Evolutionary conservation across 2,113 vertebrate genomes (phyloP).

Genomic region (Nerophis lumbriciformis): DNA sequence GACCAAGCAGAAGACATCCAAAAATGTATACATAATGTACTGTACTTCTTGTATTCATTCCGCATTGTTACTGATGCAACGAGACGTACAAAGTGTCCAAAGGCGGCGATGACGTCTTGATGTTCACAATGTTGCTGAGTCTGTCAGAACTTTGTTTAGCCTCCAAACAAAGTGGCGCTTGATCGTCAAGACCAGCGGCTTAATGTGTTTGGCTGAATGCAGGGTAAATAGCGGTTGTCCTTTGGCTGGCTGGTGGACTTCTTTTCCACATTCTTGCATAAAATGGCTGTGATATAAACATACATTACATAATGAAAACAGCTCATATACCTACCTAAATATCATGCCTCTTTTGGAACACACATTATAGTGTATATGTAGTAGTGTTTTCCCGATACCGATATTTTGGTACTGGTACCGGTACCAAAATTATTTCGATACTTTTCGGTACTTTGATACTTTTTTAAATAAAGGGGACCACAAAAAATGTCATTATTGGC

Average conservation of each 20-base stretch:
- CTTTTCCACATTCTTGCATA: background rate
- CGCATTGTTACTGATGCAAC: background rate
- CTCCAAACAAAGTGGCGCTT: conserved; percentile 47
- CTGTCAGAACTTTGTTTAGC: conserved; percentile 42
- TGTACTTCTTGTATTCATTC: too few species aligned
- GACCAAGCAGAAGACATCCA: background rate
- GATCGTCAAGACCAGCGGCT: conserved; percentile 14
- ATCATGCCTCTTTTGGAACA: too few species aligned
- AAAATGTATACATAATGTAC: background rate
- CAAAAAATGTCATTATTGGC: too few species aligned
- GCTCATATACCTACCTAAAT: too few species aligned
- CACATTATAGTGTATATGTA: too few species aligned
- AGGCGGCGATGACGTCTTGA: conserved; percentile 4
- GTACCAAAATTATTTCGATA: too few species aligned
- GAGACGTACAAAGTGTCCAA: conserved; percentile 16
- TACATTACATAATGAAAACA: background rate
- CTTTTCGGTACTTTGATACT: too few species aligned
- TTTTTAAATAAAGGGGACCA: too few species aligned
- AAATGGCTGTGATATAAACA: conserved; percentile 18
- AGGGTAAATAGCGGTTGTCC: conserved; percentile 50
- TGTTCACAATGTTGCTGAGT: background rate
- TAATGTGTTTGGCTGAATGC: conserved; percentile 37
- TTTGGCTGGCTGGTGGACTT: conserved; percentile 7
- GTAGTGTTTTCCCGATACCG: too few species aligned
- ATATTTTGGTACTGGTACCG: too few species aligned